Conservation (phyloP, 2,888 invertebrate genomes). For the Xanthia icteritia region DNA sequence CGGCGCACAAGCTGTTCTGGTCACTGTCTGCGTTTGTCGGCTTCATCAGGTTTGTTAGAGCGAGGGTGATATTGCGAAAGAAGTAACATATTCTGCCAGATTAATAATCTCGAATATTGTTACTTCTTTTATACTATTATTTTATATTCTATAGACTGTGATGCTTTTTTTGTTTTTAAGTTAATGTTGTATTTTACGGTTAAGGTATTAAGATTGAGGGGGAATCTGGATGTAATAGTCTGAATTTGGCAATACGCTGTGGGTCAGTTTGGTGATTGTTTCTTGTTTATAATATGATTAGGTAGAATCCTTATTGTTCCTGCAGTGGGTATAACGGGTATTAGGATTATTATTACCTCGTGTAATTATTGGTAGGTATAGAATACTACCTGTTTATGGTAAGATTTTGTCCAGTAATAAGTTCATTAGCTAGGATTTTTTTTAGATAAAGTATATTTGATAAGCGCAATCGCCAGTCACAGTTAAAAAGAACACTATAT, state of each 20-base stretch:
- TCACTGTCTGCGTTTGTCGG: conserved; percentile 93
- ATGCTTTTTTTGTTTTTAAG: conserved; percentile 12
- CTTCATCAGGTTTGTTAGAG: conserved; percentile 91
- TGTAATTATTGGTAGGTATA: neutral
- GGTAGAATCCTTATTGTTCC: neutral
- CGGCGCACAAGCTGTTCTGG: conserved; percentile 94
- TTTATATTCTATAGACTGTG: neutral
- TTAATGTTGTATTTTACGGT: conserved; percentile 1
- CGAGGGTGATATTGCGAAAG: conserved; percentile 1
- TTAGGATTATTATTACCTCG: neutral
- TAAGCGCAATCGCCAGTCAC: neutral
- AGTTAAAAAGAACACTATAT: neutral
- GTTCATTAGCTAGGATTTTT: neutral
- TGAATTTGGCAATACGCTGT: neutral
- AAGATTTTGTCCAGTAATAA: neutral
- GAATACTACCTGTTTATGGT: neutral
- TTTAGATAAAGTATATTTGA: neutral
- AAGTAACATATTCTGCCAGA: neutral
- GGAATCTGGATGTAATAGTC: neutral
- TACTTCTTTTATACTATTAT: neutral
- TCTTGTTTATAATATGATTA: neutral
- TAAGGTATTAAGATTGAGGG: neutral
- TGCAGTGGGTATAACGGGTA: neutral
- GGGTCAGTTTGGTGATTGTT: neutral
- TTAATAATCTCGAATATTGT: neutral